Base-by-base conservation (phyloP, 2,797 vertebrate genomes). In the Melanotaenia nigrans region DNA sequence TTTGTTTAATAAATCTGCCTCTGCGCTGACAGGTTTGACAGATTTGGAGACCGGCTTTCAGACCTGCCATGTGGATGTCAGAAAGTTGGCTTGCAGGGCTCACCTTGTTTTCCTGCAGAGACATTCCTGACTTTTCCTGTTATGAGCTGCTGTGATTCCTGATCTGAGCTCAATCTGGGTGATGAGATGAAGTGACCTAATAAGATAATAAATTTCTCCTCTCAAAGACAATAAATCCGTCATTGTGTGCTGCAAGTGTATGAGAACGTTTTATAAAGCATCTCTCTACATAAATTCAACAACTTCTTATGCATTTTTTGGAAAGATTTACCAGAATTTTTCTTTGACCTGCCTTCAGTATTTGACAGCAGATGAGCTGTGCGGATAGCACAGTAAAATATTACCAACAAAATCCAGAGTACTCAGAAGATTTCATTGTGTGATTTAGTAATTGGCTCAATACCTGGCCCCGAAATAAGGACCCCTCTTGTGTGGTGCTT, bases 111-210 rank as follows among this genome's bases (percentile, higher is more conserved):
- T 76, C 62, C 82, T 69, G 25, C 77, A 72, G 79, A 81, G 82
- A 83, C 83, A 86, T 79, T 85, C 60, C 65, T 60, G 13, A 82
- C 82, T 82, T 66, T 82, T 83, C 81, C 35, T 54, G 65, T 81
- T 89, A 89, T 85, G 85, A 75, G 74, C 73, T 66, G 79, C 77
- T 57, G 60, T 35, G 79, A 88, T 83, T 76, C 56, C 82, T 85
- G 85, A 81, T 82, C 85, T 11, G 78, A 71, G 74, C 40, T 45
- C 16, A 16, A 71, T 72, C 61, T 20, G 76, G 63, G 71, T 75
- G 77, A 78, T 68, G 35, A 64, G 60, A 84, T 83, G 84, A 85
- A 85, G 75, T 79, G 83, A 86, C 79, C 84, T 75, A 24, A 14
- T 57, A 53, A 59, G 47, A 72, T 30, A 30, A 30, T 30, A 30